phyloP scores from a whole-genome alignment of 2,797 vertebrate species.

The Mallotus villosus region DNA sequence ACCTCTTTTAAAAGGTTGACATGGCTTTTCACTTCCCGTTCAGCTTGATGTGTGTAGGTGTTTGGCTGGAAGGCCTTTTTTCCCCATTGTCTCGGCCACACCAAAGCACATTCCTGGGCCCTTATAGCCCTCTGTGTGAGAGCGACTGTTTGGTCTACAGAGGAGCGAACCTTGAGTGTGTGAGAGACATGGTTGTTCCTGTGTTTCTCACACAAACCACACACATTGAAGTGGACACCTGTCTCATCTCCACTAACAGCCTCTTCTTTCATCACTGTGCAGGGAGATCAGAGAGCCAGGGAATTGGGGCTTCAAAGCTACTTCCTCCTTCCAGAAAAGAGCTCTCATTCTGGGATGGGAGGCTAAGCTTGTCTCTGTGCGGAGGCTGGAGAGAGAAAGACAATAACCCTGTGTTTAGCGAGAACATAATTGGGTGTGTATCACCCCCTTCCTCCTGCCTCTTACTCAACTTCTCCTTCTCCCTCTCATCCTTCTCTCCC shows the following conservation, averaged over 20 bases:
- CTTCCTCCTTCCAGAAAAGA: constrained; percentile 55
- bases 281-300: constrained; percentile 54
- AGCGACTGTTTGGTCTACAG: constrained; percentile 59
- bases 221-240: constrained; percentile 58
- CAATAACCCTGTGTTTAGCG: constrained; percentile 52
- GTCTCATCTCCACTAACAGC: constrained; percentile 66
- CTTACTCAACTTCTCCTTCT: constrained; percentile 18
- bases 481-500: constrained; percentile 20
- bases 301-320: constrained; percentile 66
- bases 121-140: constrained; percentile 37
- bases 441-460: constrained; percentile 46
- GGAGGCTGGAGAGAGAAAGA: constrained; percentile 43
- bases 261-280: constrained; percentile 70
- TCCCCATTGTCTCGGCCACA: not conserved
- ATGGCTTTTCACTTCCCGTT: too few relatives aligned
- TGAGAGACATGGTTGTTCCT: constrained; percentile 25
- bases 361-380: constrained; percentile 39
- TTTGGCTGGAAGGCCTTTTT: not conserved
- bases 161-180: constrained; percentile 15
- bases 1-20: too few relatives aligned
- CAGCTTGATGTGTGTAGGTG: not conserved
- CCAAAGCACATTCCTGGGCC: constrained; percentile 35
- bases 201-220: constrained; percentile 12
- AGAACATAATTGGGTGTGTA: constrained; percentile 40
- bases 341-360: constrained; percentile 59